phyloP scores from a whole-genome alignment of 2,113 vertebrate species.

The Notechis scutatus region DNA sequence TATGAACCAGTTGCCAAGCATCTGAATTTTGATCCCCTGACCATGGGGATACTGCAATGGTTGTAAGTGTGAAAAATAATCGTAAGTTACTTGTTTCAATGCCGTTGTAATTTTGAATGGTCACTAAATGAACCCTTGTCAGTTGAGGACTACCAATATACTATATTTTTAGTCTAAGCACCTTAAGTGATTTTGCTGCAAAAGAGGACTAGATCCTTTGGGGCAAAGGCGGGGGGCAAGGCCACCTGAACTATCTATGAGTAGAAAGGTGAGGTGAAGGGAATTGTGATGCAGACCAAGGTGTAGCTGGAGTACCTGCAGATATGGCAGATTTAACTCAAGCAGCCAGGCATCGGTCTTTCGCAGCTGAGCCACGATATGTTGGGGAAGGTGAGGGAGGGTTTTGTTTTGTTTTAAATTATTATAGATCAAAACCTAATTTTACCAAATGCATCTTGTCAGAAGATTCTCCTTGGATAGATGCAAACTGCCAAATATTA shows the following conservation, averaged over 20 bases:
- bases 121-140: no score
- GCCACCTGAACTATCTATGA: neutral
- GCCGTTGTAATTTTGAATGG: no score
- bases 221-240: no score
- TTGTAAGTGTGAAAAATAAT: no score
- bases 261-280: conserved; percentile 28
- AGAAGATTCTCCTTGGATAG: conserved; percentile 39
- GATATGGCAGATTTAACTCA: neutral
- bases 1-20: no score
- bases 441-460: conserved; percentile 37
- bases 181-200: no score
- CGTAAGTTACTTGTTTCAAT: no score
- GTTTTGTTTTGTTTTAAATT: conserved; percentile 11
- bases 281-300: conserved; percentile 37
- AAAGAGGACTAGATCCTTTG: neutral
- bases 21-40: no score
- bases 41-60: no score
- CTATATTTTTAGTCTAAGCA: neutral
- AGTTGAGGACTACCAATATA: no score
- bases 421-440: conserved; percentile 24
- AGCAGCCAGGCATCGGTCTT: conserved; percentile 25
- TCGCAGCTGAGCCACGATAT: neutral
- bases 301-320: conserved; percentile 26
- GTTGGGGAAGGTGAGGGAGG: neutral
- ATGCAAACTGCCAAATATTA: conserved; percentile 45